phyloP scores from a whole-genome alignment of 2,888 invertebrate species.

The Polymixis flavicincta region DNA sequence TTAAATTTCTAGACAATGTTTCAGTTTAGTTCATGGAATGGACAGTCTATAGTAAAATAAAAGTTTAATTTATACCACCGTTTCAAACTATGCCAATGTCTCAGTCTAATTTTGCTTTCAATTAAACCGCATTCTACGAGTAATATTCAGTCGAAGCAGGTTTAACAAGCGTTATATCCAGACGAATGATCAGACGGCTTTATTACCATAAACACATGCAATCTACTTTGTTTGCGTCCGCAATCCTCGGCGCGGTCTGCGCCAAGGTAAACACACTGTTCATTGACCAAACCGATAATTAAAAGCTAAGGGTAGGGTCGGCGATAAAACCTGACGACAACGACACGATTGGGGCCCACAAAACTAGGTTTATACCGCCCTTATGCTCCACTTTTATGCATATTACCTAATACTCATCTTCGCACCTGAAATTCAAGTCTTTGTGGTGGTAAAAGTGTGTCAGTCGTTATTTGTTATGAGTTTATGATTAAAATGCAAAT shows the following conservation, averaged over 20 bases:
- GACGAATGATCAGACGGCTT: slow-evolving; percentile 30
- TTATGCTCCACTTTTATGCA: slow-evolving; percentile 60
- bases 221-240: slow-evolving; percentile 51
- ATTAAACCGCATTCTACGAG: slow-evolving; percentile 4
- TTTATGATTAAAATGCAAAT: not conserved
- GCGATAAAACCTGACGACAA: slow-evolving; percentile 62
- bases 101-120: not conserved
- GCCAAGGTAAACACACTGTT: slow-evolving; percentile 55
- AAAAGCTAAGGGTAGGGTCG: slow-evolving; percentile 67
- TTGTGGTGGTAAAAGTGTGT: slow-evolving; percentile 29
- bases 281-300: slow-evolving; percentile 70
- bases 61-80: no score
- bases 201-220: slow-evolving; percentile 49
- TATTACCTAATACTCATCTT: slow-evolving; percentile 56
- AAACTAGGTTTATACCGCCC: slow-evolving; percentile 69
- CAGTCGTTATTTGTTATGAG: not conserved
- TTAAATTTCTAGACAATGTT: not conserved
- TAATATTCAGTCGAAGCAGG: slow-evolving; percentile 6
- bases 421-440: slow-evolving; percentile 53
- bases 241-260: slow-evolving; percentile 40
- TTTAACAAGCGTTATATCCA: slow-evolving; percentile 26
- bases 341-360: slow-evolving; percentile 61
- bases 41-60: no score
- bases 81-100: not conserved
- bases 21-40: not conserved